Base-by-base conservation (phyloP, 1,140 invertebrate genomes). In the Harpegnathos saltator region DNA sequence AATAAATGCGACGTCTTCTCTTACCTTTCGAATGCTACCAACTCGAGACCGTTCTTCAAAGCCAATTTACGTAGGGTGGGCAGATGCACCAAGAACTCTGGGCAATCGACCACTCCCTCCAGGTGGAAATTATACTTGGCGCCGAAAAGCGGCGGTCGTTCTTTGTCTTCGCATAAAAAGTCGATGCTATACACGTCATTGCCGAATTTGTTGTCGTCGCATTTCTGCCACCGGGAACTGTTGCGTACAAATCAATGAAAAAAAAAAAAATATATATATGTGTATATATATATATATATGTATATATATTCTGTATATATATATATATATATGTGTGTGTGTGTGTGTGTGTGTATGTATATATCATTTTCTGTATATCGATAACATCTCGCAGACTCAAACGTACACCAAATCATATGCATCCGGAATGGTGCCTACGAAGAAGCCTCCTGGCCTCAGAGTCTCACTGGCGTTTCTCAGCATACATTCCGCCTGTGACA, bases 41-140 rank as follows among this genome's bases (percentile, higher is more conserved):
- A 95, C 91, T 98, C 96, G 82, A 99, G 95, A 3, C 97, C 97
- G 95, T 96, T 97, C 86, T 98, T 97, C 68, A 96, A 94, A 52
- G 98, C 98, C 87, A 99, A 94, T 93, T 98, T 97, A 84, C 96
- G 94, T 74, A 99, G 95, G 5, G 97, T 95, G 29, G 98, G 97
- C 93, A 99, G 98, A 94, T 99, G 97, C 17, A 99, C 98, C 38
- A 99, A 95, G 95, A 99, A 99, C 93, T 99, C 99, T 29, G 99
- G 99, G 95, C 99, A 99, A 93, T 99, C 97, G 0, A 99, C 99
- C 17, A 99, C 98, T 58, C 97, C 98, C 92, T 99, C 98, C 68
- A 99, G 94, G 91, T 98, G 96, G 93, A 99, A 99, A 93, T 99
- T 96, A 95, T 99, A 99, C 93, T 98, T 98, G 48, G 97, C 98